A percentile compares a stretch with the other conserved stretches of the same genome.
Conservation (phyloP, 2,888 invertebrate species). For the Synergus japonicus region DNA sequence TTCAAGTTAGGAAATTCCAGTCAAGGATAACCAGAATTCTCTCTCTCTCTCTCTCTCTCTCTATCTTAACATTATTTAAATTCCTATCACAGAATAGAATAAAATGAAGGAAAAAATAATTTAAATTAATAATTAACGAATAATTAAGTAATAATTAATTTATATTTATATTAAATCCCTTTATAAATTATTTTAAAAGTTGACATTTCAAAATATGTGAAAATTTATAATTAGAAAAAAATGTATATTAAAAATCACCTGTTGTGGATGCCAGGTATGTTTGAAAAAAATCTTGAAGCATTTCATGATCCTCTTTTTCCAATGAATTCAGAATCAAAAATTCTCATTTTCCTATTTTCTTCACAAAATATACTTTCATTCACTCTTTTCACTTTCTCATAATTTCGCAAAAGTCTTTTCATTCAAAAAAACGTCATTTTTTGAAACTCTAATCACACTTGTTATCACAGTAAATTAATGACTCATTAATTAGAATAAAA, state of each 20-base stretch:
- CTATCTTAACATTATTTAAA: conserved; percentile 13
- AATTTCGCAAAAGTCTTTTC: background rate
- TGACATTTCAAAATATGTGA: background rate
- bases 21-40: conserved; percentile 34
- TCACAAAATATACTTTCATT: background rate
- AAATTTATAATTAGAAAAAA: background rate
- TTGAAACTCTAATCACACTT: background rate
- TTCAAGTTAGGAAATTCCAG: conserved; percentile 3
- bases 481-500: background rate
- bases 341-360: background rate
- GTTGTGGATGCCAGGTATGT: conserved; percentile 74
- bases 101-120: background rate
- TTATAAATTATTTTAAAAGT: too few relatives aligned
- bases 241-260: conserved; percentile 60
- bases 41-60: conserved; percentile 6
- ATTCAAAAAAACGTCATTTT: background rate
- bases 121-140: background rate
- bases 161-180: background rate
- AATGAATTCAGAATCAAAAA: background rate
- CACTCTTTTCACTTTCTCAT: conserved; percentile 13
- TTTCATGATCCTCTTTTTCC: conserved; percentile 63
- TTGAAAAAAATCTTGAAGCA: conserved; percentile 73
- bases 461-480: background rate
- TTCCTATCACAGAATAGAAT: background rate
- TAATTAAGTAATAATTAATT: too few relatives aligned